phyloP scores from a whole-genome alignment of 2,888 invertebrate genomes.

The Agriopis aurantiaria region DNA sequence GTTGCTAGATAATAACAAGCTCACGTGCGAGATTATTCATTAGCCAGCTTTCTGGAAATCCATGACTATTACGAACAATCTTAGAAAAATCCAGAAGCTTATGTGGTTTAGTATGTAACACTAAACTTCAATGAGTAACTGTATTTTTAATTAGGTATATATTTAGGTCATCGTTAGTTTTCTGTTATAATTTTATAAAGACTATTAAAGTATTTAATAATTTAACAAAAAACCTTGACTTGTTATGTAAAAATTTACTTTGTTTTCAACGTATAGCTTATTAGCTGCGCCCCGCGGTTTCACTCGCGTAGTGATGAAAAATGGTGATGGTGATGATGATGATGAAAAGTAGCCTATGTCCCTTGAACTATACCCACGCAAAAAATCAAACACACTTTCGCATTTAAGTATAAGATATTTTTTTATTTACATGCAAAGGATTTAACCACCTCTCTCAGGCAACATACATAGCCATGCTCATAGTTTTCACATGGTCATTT shows the following conservation, averaged over 20 bases:
- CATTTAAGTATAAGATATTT: too few relatives aligned
- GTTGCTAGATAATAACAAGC: constrained; percentile 52
- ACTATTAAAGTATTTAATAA: too few relatives aligned
- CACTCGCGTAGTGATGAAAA: too few relatives aligned
- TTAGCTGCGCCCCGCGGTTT: too few relatives aligned
- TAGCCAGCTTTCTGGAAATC: constrained; percentile 46
- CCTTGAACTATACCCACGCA: too few relatives aligned
- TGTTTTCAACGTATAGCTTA: neutral
- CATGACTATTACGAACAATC: constrained; percentile 28
- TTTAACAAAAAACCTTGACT: neutral
- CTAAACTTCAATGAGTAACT: constrained; percentile 6
- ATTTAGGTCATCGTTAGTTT: too few relatives aligned
- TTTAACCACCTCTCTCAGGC: too few relatives aligned
- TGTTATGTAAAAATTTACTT: neutral
- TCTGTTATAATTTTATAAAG: too few relatives aligned
- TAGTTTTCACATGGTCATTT: constrained; percentile 29
- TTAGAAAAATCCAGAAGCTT: neutral
- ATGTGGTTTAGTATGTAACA: neutral
- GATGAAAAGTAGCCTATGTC: too few relatives aligned
- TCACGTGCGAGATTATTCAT: constrained; percentile 52
- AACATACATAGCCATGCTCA: neutral
- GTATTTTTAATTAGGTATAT: neutral
- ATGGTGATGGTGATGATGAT: too few relatives aligned
- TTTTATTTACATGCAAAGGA: too few relatives aligned
- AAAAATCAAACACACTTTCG: too few relatives aligned